These are phyloP conservation scores for Enteromius radiatus DNA, from an alignment of 2,797 vertebrate genomes.

Conservation along the genomic window DNA sequence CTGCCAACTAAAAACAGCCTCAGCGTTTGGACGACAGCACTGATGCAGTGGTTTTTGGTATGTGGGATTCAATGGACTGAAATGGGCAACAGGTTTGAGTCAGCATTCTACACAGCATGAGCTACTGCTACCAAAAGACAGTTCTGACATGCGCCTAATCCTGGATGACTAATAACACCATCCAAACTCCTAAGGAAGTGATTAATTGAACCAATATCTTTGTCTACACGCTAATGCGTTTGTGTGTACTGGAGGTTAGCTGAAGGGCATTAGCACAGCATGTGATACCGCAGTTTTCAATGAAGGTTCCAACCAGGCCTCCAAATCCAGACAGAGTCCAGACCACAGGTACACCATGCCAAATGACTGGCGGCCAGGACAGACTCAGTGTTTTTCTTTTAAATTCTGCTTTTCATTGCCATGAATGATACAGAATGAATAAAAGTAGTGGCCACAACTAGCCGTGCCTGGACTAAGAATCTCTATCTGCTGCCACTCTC, in stretches of 20 bases:
- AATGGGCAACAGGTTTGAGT: neutral
- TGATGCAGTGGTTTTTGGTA: neutral
- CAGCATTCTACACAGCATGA: neutral
- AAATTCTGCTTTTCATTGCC: conserved; percentile 49
- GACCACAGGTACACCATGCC: conserved; percentile 18
- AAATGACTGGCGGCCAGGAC: conserved; percentile 1
- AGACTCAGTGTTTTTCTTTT: conserved; percentile 39
- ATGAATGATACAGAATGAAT: conserved; percentile 70
- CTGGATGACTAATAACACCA: neutral
- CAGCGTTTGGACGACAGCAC: neutral
- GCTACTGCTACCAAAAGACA: neutral
- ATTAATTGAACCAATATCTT: neutral
- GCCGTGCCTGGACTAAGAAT: conserved; percentile 77
- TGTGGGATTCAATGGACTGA: neutral
- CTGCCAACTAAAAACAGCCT: conserved; percentile 15
- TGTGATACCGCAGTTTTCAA: conserved; percentile 42
- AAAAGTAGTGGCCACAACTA: conserved; percentile 61
- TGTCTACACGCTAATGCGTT: neutral
- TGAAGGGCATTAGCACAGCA: conserved; percentile 50
- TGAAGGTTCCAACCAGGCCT: neutral
- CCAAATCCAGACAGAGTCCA: conserved; percentile 28
- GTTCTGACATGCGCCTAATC: neutral
- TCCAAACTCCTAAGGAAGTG: neutral
- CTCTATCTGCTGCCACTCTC: conserved; percentile 59
- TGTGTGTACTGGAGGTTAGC: conserved; percentile 44